Percentiles rank a stretch among this genome's conserved stretches.
phyloP scores from a whole-genome alignment of 2,113 vertebrate species.

The Albula glossodonta region DNA sequence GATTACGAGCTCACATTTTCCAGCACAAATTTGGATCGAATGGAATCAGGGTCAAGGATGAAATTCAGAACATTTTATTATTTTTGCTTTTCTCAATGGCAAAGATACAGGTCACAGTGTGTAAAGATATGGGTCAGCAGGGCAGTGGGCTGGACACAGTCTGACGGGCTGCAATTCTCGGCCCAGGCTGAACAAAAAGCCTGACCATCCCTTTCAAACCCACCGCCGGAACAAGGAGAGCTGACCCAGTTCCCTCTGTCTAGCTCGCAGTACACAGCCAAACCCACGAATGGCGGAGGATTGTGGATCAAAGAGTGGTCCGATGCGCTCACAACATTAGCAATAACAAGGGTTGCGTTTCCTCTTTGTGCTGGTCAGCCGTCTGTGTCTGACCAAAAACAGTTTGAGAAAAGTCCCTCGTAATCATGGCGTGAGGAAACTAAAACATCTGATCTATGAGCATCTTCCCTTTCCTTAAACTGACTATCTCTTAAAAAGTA shows the following conservation, averaged over 20 bases:
- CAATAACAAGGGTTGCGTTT: neutral
- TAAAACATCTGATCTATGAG: neutral
- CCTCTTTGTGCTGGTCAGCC: neutral
- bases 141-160: neutral
- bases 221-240: neutral
- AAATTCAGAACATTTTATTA: neutral
- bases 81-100: neutral
- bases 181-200: neutral
- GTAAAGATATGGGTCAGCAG: neutral
- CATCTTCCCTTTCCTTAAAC: neutral
- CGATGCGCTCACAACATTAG: neutral
- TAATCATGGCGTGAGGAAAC: neutral
- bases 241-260: conserved; percentile 14
- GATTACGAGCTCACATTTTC: neutral
- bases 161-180: neutral
- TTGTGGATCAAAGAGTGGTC: too few species aligned
- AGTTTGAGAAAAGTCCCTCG: neutral
- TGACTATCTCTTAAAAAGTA: neutral
- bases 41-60: neutral
- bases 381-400: neutral
- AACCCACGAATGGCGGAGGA: neutral
- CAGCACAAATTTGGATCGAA: neutral
- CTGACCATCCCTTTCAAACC: neutral
- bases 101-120: neutral
- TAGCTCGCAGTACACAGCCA: neutral